Evolutionary conservation across 2,797 vertebrate genomes (phyloP).

Genomic region (Lutra lutra): DNA sequence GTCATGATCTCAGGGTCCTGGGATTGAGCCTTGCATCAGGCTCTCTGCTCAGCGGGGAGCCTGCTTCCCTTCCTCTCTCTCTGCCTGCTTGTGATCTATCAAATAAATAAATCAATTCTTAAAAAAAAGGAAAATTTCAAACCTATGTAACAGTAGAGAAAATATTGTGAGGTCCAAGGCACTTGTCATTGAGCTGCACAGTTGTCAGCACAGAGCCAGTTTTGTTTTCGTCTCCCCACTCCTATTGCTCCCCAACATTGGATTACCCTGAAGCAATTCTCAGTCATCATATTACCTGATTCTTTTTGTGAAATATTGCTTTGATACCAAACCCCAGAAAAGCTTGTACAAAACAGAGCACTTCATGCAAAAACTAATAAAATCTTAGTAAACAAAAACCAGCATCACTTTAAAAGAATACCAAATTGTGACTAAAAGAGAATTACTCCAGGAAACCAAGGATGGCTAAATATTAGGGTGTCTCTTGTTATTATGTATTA

Average conservation of each 20-base stretch:
- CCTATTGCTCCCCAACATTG: neutral
- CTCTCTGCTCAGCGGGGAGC: too few relatives aligned
- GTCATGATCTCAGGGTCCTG: too few relatives aligned
- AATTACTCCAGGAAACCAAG: neutral
- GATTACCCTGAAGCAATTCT: constrained; percentile 3
- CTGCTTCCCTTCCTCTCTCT: too few relatives aligned
- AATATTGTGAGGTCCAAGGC: neutral
- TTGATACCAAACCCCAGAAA: neutral
- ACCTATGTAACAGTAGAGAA: neutral
- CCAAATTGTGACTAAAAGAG: neutral
- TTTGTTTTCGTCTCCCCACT: neutral
- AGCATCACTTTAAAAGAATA: neutral
- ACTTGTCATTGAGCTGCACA: neutral
- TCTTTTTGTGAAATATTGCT: neutral
- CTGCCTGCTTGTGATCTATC: too few relatives aligned
- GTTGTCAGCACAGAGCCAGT: neutral
- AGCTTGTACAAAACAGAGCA: neutral
- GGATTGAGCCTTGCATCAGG: too few relatives aligned
- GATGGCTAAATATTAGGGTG: neutral
- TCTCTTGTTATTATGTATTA: neutral
- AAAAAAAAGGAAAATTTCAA: neutral
- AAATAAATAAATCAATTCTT: too few relatives aligned
- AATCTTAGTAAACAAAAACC: neutral
- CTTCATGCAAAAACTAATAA: neutral
- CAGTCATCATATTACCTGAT: neutral